Base-by-base conservation (phyloP, 2,113 vertebrate genomes). In the Podarcis cretensis region DNA sequence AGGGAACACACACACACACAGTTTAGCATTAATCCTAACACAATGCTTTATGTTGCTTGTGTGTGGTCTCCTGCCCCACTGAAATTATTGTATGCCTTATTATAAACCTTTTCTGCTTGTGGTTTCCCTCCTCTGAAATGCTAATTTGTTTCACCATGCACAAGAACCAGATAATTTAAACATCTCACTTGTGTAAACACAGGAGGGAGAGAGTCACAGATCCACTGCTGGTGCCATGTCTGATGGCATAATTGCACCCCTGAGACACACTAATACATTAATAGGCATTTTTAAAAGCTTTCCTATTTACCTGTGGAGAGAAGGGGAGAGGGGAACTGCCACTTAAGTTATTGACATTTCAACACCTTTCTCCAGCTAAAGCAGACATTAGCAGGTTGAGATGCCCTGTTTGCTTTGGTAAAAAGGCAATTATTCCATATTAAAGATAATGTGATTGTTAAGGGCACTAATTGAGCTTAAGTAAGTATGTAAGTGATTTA, bases 381-480 rank as follows among this genome's bases (percentile, higher is more conserved):
- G 30, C 87, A 92, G 89, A 73, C 30, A 43, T 84, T 87, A 81
- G 43, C 65, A 90, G 83, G 65, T 81, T 83, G 85, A 84, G 79
- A 90, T 92, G 81, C 86, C 66, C 81, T 66, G 90, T 90, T 93
- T 88, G 90, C 87, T 90, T 89, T 92, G 89, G 88, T 90, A 87
- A 92, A 85, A 93, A 94, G 71, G 92, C 92, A 94, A 95, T 95
- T 90, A 93, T 91, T 90, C 91, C 91, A 90, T 94, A 95, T 94
- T 95, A 94, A 91, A 95, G 94, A 95, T 95, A 95, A 94, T 95
- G 94, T 90, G 91, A 94, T 95, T 92, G 93, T 94, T 91, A 93
- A 94, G 92, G 85, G 85, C 2, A n/a, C 82, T 94, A 94, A 95
- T 95, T 93, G 91, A 94, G 90, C 94, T 91, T 91, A 94, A 93